Percentiles rank a stretch among this genome's conserved stretches.
Evolutionary conservation across 2,113 vertebrate genomes (phyloP).

Genomic region (Deroptyus accipitrinus): DNA sequence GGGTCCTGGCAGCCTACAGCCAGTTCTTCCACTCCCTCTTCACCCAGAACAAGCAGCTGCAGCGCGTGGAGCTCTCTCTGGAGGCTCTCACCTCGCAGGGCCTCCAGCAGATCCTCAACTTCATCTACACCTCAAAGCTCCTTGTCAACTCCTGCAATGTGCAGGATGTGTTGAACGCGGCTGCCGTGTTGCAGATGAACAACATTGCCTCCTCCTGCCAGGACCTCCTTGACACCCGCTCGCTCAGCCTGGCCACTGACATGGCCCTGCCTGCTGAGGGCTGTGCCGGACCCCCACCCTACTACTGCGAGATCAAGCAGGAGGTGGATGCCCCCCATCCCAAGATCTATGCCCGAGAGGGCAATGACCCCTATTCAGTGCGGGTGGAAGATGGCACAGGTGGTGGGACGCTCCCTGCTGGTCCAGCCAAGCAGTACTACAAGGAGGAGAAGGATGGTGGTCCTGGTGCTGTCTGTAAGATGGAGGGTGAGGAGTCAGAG

Average conservation of each 20-base stretch:
- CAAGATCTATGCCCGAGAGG: conserved; percentile 86
- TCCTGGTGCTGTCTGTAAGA: conserved; percentile 73
- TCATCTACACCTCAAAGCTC: conserved; percentile 95
- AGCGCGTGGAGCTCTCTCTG: conserved; percentile 88
- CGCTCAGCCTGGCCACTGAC: conserved; percentile 76
- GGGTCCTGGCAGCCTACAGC: conserved; percentile 91
- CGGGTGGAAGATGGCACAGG: conserved; percentile 81
- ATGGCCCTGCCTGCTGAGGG: conserved; percentile 77
- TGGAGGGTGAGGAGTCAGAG: conserved; percentile 79
- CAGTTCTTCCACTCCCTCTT: conserved; percentile 95
- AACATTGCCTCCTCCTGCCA: conserved; percentile 91
- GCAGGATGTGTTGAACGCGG: conserved; percentile 88
- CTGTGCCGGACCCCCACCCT: conserved; percentile 62
- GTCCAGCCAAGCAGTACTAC: conserved; percentile 83
- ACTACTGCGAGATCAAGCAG: conserved; percentile 91
- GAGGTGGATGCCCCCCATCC: conserved; percentile 81
- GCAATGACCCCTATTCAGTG: conserved; percentile 84
- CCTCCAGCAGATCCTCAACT: conserved; percentile 94
- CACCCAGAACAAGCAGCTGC: conserved; percentile 91
- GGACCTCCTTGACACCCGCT: conserved; percentile 87
- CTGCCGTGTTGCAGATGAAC: conserved; percentile 90
- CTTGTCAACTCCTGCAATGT: conserved; percentile 89
- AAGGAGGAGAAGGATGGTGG: conserved; percentile 82
- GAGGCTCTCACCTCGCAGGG: conserved; percentile 89
- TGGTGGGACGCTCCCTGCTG: neutral